Evolutionary conservation across 2,797 vertebrate genomes (phyloP).

Genomic region (Telmatherina bonti): DNA sequence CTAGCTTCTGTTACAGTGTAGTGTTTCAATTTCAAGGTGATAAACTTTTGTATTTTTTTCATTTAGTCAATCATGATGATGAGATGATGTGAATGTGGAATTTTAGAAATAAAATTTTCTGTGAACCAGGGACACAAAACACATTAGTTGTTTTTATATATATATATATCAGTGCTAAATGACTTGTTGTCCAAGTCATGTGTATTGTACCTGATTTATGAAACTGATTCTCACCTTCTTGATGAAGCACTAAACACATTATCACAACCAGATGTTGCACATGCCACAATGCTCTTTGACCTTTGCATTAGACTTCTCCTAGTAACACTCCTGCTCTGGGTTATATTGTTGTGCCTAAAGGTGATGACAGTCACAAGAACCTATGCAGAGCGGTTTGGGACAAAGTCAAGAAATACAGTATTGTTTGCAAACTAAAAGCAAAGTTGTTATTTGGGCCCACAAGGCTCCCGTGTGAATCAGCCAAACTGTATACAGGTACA

Average conservation of each 20-base stretch:
- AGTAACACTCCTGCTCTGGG: slow-evolving; percentile 45
- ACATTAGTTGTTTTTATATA: background rate
- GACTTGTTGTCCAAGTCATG: background rate
- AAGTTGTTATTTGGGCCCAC: slow-evolving; percentile 54
- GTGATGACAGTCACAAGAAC: too few relatives aligned
- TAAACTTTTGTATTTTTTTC: too few relatives aligned
- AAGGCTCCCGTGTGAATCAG: slow-evolving; percentile 47
- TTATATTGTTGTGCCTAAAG: too few relatives aligned
- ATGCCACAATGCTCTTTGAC: background rate
- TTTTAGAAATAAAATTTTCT: background rate
- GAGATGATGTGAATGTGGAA: background rate
- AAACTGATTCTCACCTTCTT: background rate
- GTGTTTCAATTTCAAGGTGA: background rate
- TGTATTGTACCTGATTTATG: background rate
- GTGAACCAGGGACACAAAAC: too few relatives aligned
- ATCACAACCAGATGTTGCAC: slow-evolving; percentile 53
- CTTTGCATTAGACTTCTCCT: slow-evolving; percentile 5
- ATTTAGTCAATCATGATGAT: background rate
- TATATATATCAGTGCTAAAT: background rate
- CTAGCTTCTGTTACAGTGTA: background rate
- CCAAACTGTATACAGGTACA: too few relatives aligned
- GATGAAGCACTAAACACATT: slow-evolving; percentile 8
- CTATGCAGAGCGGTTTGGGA: too few relatives aligned
- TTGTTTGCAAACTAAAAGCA: slow-evolving; percentile 26
- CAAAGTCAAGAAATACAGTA: too few relatives aligned